These are phyloP conservation scores for Phalloptychus januarius DNA, from an alignment of 2,797 vertebrate genomes.

Conservation along the genomic window DNA sequence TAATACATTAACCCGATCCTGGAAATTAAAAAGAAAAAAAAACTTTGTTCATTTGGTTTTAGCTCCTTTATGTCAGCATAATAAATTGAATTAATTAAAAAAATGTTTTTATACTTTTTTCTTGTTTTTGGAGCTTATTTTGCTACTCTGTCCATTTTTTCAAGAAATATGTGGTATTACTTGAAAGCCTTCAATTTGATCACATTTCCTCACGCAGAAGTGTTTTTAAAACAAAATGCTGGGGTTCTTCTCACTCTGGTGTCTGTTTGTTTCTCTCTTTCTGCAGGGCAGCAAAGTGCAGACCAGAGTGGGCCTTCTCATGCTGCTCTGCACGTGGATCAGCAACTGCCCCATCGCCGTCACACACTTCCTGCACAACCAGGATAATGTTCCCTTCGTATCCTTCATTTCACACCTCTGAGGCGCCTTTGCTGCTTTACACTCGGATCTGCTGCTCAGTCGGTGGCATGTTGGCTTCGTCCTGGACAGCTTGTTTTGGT, in stretches of 20 bases:
- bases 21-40: not conserved
- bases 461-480: not conserved
- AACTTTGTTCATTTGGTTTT: slow-evolving; percentile 4
- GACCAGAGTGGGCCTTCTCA: slow-evolving; percentile 95
- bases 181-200: not conserved
- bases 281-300: slow-evolving; percentile 97
- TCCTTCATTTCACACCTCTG: slow-evolving; percentile 77
- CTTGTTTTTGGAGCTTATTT: not conserved
- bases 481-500: not conserved
- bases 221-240: no score
- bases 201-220: not conserved
- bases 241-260: slow-evolving; percentile 7
- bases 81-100: not conserved
- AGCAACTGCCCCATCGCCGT: slow-evolving; percentile 97
- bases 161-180: not conserved
- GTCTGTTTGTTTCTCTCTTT: slow-evolving; percentile 23
- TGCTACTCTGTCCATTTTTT: not conserved
- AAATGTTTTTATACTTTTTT: not conserved
- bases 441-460: not conserved
- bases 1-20: slow-evolving; percentile 18
- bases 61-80: not conserved
- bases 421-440: not conserved
- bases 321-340: slow-evolving; percentile 98
- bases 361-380: slow-evolving; percentile 97
- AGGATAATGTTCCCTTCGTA: slow-evolving; percentile 98